Conservation (phyloP, 2,797 vertebrate genomes). For the Catostomus latipinnis region DNA sequence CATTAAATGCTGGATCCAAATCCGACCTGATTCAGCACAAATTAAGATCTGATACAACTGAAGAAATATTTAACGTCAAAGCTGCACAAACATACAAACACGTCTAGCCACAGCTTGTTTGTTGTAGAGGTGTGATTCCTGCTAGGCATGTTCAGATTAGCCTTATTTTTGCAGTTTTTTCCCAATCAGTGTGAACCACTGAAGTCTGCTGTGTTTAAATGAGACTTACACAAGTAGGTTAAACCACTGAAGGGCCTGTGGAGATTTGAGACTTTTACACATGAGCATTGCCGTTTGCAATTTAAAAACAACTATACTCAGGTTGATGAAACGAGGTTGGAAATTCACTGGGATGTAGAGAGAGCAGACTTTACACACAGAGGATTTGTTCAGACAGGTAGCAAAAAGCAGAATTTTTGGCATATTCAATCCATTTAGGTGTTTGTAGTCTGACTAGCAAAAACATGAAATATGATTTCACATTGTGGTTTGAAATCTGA, state of each 20-base stretch:
- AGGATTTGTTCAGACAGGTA: too few relatives aligned
- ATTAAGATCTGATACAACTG: not conserved
- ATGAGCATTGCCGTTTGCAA: not conserved
- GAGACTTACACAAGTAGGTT: conserved; percentile 20
- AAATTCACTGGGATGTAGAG: not conserved
- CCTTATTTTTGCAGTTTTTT: not conserved
- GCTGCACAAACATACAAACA: not conserved
- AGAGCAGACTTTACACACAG: too few relatives aligned
- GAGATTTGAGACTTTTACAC: conserved; percentile 6
- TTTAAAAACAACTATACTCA: not conserved
- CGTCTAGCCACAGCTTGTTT: not conserved
- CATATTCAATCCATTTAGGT: too few relatives aligned
- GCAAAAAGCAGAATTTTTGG: too few relatives aligned
- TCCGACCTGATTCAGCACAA: not conserved
- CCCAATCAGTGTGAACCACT: not conserved
- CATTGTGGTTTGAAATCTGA: too few relatives aligned
- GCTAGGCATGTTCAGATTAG: conserved; percentile 15
- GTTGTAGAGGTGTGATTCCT: not conserved
- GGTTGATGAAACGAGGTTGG: not conserved
- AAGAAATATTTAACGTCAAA: not conserved
- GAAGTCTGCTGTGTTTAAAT: not conserved
- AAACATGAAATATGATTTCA: too few relatives aligned
- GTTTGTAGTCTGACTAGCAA: too few relatives aligned
- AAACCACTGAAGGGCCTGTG: not conserved
- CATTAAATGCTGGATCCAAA: not conserved